phyloP scores from a whole-genome alignment of 2,113 vertebrate genomes.

The Bambusicola thoracicus region DNA sequence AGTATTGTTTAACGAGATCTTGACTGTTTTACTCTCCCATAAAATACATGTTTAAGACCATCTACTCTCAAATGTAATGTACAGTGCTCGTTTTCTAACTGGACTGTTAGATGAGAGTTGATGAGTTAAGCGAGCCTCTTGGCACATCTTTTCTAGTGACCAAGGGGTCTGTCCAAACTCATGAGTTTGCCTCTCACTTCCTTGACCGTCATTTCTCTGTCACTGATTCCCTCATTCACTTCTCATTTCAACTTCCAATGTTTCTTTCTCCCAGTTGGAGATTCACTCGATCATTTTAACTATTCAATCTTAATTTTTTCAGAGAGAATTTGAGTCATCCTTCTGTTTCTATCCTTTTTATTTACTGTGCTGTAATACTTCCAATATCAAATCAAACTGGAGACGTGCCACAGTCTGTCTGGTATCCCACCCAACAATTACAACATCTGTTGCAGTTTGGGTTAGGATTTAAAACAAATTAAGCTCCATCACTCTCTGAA shows the following conservation, averaged over 20 bases:
- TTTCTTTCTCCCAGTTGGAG: not conserved
- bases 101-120: not conserved
- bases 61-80: not conserved
- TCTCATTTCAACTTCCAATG: not conserved
- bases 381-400: not conserved
- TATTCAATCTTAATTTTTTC: not conserved
- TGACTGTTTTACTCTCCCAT: not conserved
- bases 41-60: not conserved
- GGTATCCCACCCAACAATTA: not conserved
- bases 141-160: not conserved
- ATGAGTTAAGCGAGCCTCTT: not conserved
- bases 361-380: not conserved
- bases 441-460: not conserved
- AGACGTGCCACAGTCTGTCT: not conserved
- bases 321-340: not conserved
- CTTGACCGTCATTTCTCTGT: not conserved
- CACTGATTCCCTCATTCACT: not conserved
- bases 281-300: not conserved
- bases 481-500: not conserved
- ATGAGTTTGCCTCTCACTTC: not conserved
- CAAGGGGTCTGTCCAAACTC: not conserved
- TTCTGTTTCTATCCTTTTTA: not conserved
- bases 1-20: not conserved
- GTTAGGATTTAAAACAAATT: conserved; percentile 1
- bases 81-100: not conserved